These are phyloP conservation scores for Vanessa atalanta DNA, from an alignment of 1,140 invertebrate species.

Conservation along the genomic window DNA sequence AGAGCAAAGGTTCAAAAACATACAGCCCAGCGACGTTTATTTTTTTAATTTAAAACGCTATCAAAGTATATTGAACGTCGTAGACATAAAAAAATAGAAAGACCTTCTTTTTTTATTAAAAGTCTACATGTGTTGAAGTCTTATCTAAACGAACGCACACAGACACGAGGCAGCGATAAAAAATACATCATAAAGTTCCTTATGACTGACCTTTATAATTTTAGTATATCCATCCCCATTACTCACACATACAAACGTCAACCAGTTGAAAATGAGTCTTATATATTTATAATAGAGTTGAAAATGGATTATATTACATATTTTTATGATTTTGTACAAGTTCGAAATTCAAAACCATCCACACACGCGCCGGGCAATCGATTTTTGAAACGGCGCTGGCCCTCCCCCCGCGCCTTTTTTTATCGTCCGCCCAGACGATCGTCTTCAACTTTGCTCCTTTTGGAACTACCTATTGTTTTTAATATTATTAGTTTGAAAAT, in stretches of 20 bases:
- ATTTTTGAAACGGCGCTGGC: slow-evolving; percentile 68
- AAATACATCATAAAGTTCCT: slow-evolving; percentile 17
- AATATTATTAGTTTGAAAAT: neutral
- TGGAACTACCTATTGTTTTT: neutral
- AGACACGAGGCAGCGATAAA: neutral
- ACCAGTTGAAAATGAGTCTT: neutral
- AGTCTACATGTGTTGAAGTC: neutral
- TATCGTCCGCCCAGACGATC: slow-evolving; percentile 11
- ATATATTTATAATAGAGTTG: neutral
- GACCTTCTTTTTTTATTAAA: neutral
- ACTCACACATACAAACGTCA: neutral
- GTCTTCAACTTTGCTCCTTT: slow-evolving; percentile 2
- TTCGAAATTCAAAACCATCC: slow-evolving; percentile 73
- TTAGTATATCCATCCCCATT: slow-evolving; percentile 15
- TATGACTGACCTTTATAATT: slow-evolving; percentile 15
- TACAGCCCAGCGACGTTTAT: neutral
- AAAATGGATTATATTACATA: neutral
- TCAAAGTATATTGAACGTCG: neutral
- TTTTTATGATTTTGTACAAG: slow-evolving; percentile 52
- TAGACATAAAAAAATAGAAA: neutral
- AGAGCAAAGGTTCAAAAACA: neutral
- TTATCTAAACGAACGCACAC: slow-evolving; percentile 10
- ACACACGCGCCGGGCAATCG: slow-evolving; percentile 72
- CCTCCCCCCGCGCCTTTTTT: slow-evolving; percentile 5
- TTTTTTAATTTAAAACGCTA: neutral